Conservation (phyloP, 1,140 invertebrate species). For the Drosophila seguyi region DNA sequence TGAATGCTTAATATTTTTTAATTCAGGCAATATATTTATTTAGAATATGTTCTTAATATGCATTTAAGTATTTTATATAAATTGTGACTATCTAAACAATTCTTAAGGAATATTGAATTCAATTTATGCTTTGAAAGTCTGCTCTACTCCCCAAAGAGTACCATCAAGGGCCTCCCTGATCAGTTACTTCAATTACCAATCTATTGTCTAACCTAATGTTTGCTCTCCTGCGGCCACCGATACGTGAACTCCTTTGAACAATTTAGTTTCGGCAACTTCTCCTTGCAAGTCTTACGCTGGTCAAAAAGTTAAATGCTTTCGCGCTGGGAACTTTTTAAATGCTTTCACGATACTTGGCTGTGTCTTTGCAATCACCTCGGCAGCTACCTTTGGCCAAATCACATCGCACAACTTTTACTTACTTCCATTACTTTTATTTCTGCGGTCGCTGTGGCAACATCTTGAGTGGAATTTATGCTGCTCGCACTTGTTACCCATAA, state of each 20-base stretch:
- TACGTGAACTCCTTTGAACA: conserved; percentile 19
- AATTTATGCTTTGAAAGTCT: not conserved
- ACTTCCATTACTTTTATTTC: conserved; percentile 25
- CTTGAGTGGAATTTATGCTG: conserved; percentile 32
- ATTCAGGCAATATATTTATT: no score
- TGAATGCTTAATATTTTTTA: no score
- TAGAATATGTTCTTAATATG: no score
- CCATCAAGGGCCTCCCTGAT: not conserved
- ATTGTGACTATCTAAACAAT: not conserved
- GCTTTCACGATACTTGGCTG: conserved; percentile 33
- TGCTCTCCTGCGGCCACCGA: conserved; percentile 24
- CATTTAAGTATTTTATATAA: no score
- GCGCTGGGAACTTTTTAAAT: conserved; percentile 44
- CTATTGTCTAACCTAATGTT: conserved; percentile 40
- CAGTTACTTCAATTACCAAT: conserved; percentile 34
- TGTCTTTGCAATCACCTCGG: conserved; percentile 7
- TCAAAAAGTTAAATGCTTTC: conserved; percentile 42
- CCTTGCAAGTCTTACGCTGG: conserved; percentile 7
- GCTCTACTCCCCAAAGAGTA: not conserved
- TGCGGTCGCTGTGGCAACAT: conserved; percentile 31
- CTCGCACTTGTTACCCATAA: conserved; percentile 13
- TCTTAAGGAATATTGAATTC: not conserved
- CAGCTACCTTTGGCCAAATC: conserved; percentile 32
- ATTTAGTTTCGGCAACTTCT: conserved; percentile 31
- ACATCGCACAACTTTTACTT: conserved; percentile 17